Evolutionary conservation across 1,140 invertebrate genomes (phyloP).

Genomic region (Oreohelix idahoensis): DNA sequence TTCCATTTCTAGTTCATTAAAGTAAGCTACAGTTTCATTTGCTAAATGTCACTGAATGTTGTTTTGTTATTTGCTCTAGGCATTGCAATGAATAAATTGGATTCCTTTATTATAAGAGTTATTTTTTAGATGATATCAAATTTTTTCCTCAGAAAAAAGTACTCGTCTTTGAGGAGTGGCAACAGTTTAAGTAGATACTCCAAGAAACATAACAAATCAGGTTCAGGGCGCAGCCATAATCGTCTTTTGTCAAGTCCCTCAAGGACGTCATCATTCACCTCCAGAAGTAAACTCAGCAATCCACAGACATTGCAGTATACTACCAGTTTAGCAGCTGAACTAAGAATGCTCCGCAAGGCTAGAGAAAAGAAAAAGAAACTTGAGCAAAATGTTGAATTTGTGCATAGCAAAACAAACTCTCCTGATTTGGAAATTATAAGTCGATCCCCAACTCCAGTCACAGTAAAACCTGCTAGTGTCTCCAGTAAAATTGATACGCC

Average conservation of each 20-base stretch:
- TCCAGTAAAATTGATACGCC: background rate
- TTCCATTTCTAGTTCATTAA: too few species aligned
- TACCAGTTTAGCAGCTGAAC: slow-evolving; percentile 68
- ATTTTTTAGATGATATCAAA: too few species aligned
- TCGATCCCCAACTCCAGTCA: slow-evolving; percentile 32
- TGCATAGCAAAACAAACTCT: slow-evolving; percentile 36
- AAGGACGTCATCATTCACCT: background rate
- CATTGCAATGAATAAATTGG: too few species aligned
- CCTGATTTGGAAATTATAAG: slow-evolving; percentile 42
- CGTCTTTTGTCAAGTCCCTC: slow-evolving; percentile 35
- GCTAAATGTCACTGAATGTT: too few species aligned
- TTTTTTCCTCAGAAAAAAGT: slow-evolving; percentile 12
- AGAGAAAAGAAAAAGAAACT: slow-evolving; percentile 48
- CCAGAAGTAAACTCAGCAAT: slow-evolving; percentile 18
- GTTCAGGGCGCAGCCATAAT: slow-evolving; percentile 21
- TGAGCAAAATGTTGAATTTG: slow-evolving; percentile 20
- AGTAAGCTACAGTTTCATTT: too few species aligned
- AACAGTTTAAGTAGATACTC: slow-evolving; percentile 21
- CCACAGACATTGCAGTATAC: slow-evolving; percentile 49
- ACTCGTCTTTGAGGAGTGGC: background rate
- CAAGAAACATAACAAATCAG: slow-evolving; percentile 17
- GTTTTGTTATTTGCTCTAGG: too few species aligned
- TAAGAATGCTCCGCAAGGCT: slow-evolving; percentile 69
- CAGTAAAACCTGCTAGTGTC: background rate
- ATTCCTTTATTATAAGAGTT: too few species aligned